Conservation (phyloP, 2,113 vertebrate species). For the Andinoacara biseriatus region DNA sequence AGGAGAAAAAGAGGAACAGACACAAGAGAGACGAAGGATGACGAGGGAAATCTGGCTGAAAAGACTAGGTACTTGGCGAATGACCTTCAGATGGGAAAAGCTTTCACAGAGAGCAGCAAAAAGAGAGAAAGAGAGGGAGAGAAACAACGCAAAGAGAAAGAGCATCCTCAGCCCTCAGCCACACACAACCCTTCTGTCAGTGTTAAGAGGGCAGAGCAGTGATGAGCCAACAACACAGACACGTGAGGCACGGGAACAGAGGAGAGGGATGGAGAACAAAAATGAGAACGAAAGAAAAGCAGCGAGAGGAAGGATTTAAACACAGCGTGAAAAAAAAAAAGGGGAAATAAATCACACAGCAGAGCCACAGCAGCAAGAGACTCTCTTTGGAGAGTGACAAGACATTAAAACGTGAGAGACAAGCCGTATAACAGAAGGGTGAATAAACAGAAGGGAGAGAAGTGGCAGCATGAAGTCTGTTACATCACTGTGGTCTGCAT, state of each 20-base stretch:
- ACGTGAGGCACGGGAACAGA: constrained; percentile 44
- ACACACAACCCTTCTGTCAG: constrained; percentile 57
- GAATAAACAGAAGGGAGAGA: constrained; percentile 24
- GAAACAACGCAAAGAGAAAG: constrained; percentile 27
- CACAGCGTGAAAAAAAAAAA: neutral
- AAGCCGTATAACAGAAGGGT: neutral
- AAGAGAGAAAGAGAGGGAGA: neutral
- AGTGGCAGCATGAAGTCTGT: constrained; percentile 27
- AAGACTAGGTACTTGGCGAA: constrained; percentile 8
- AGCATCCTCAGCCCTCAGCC: constrained; percentile 63
- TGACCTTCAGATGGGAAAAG: constrained; percentile 54
- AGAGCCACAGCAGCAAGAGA: neutral
- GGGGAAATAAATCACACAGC: constrained; percentile 18
- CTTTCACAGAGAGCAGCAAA: neutral
- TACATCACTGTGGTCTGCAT: constrained; percentile 60
- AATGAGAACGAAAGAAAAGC: neutral
- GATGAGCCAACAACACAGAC: constrained; percentile 50
- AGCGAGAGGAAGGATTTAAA: constrained; percentile 30
- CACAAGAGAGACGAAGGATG: constrained; percentile 3
- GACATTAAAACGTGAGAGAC: constrained; percentile 5
- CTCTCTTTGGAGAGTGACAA: constrained; percentile 12
- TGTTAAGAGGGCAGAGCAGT: constrained; percentile 50
- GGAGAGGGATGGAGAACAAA: constrained; percentile 14
- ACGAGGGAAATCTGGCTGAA: constrained; percentile 1
- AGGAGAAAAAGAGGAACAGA: neutral